phyloP scores from a whole-genome alignment of 2,113 vertebrate species.

The Nothoprocta pentlandii region DNA sequence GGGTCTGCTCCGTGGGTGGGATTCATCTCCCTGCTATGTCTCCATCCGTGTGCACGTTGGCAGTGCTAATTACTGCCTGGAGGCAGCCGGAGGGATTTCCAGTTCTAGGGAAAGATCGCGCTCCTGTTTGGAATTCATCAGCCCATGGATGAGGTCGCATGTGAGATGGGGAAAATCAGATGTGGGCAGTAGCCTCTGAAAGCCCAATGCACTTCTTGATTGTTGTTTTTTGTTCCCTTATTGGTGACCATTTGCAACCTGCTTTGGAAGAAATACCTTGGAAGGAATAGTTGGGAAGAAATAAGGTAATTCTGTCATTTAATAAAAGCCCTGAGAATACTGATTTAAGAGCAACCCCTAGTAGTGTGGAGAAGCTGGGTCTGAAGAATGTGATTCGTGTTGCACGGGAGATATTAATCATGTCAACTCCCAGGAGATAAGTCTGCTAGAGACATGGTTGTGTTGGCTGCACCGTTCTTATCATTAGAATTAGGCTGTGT shows the following conservation, averaged over 20 bases:
- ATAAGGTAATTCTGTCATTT: constrained; percentile 61
- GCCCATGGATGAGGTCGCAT: background rate
- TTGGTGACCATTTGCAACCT: background rate
- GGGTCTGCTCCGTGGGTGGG: accelerated
- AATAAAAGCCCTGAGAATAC: constrained; percentile 49
- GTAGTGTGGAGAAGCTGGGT: background rate
- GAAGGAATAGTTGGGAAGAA: background rate
- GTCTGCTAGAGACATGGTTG: background rate
- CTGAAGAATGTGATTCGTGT: constrained; percentile 33
- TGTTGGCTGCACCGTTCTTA: background rate
- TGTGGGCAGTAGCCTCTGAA: background rate
- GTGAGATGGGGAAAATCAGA: constrained; percentile 3
- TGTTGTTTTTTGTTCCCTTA: background rate
- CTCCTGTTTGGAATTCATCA: background rate
- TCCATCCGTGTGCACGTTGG: accelerated
- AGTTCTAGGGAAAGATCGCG: background rate
- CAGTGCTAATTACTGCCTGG: background rate
- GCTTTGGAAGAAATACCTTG: background rate
- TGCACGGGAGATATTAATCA: constrained; percentile 43
- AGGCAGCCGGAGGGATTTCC: background rate
- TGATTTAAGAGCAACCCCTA: background rate
- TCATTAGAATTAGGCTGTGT: background rate
- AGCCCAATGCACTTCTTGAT: background rate
- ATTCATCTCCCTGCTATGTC: background rate
- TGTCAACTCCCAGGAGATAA: background rate